Percentiles rank a stretch among this genome's conserved stretches.
These are phyloP conservation scores for Tromatobia lineatoria DNA, from an alignment of 2,888 invertebrate species.

Conservation along the genomic window DNA sequence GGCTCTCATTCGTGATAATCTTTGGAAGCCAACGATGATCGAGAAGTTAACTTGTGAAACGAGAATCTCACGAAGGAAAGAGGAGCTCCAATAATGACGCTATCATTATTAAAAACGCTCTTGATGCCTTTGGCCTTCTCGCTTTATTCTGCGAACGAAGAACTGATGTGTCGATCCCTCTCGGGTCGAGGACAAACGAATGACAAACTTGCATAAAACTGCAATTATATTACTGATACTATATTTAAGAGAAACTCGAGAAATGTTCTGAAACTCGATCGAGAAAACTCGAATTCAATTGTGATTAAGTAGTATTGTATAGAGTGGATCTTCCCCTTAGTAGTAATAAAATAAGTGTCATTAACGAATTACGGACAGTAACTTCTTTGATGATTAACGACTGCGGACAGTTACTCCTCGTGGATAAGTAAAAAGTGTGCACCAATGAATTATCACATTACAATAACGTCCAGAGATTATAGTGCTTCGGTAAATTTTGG, in stretches of 20 bases:
- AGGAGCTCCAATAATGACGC: neutral
- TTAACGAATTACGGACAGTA: conserved; percentile 13
- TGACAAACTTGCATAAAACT: neutral
- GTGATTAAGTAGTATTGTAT: conserved; percentile 50
- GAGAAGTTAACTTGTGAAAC: neutral
- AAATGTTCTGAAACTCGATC: conserved; percentile 32
- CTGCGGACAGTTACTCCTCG: conserved; percentile 1
- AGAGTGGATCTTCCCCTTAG: conserved; percentile 15
- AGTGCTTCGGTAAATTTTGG: no score
- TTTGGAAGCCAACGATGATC: conserved; percentile 14
- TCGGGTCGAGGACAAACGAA: neutral
- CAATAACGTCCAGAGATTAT: neutral
- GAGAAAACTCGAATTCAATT: conserved; percentile 40
- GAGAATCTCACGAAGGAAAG: neutral
- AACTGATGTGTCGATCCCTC: neutral
- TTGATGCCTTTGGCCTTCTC: neutral
- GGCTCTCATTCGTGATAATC: conserved; percentile 8
- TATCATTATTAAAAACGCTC: neutral
- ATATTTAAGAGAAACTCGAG: neutral
- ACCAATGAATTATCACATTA: conserved; percentile 1
- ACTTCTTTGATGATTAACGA: neutral
- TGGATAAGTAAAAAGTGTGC: neutral
- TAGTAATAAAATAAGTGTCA: neutral
- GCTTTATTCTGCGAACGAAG: neutral
- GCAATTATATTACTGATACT: conserved; percentile 1